Base-by-base conservation (phyloP, 2,113 vertebrate genomes). In the Bubo blakistoni region DNA sequence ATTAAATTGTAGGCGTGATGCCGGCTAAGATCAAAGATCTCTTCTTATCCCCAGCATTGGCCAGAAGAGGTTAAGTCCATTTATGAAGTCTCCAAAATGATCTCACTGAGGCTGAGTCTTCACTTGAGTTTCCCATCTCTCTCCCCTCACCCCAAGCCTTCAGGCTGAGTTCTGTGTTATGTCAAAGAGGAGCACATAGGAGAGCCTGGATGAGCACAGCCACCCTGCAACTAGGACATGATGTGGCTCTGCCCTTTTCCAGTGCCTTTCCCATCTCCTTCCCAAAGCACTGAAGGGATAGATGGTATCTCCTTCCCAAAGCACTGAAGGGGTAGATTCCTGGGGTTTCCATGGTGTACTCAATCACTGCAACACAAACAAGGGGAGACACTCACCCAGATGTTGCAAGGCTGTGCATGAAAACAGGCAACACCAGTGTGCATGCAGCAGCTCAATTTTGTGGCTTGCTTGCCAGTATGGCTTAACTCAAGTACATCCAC, bases 171-270 rank as follows among this genome's bases (percentile, higher is more conserved):
- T 66, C 34, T 42, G 13, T 30, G 17, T 46, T 69, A 47, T 49
- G 40, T 36, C 16, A 36, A 78, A 79, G 3, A 1, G 5, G 19
- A 80, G 38, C 3, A n/a, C 3, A 17, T 6, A 27, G 10, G 24
- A 65, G 29, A 36, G 22, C 7, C 17, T 67, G 18, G 6, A 24
- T 42, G 38, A 44, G 14, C 13, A 63, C 29, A 84, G 13, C 13
- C 7, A 81, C 3, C 1, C 38, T 63, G 16, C 38, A 69, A 0
- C 10, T 55, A 24, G 9, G 24, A 66, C 59, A 40, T 2, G 2
- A 8, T 16, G 6, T 70, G 36, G 6, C 32, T 76, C 14, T 92
- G 52, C 7, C 9, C 12, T 4, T 59, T 71, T 42, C 72, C 21
- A 78, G 24, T 25, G 14, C 25, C 15, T 70, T 66, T 81, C 63